These are phyloP conservation scores for Epinephelus fuscoguttatus DNA, from an alignment of 2,113 vertebrate genomes.

Conservation along the genomic window DNA sequence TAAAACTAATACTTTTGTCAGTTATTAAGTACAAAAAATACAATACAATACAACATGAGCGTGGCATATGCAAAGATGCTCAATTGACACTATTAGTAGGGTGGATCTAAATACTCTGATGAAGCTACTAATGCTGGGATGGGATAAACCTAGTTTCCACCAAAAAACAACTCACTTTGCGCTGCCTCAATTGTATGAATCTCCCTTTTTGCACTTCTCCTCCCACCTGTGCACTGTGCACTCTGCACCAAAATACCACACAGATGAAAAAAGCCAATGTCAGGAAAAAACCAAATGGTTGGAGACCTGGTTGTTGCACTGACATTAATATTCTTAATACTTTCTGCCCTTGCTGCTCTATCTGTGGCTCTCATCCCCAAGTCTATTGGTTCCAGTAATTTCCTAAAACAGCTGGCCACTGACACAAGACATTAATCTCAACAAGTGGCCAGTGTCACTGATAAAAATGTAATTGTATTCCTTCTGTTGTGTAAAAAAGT, in stretches of 20 bases:
- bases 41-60: not conserved
- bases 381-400: no score
- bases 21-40: not conserved
- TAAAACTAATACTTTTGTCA: not conserved
- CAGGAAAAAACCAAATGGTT: not conserved
- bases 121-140: no score
- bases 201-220: not conserved
- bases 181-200: not conserved
- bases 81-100: not conserved
- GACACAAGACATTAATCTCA: slow-evolving; percentile 65
- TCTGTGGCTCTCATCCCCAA: not conserved
- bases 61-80: not conserved
- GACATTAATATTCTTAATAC: no score
- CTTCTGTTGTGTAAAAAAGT: no score
- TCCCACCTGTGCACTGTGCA: not conserved
- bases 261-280: not conserved
- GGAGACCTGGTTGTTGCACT: no score
- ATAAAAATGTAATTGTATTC: slow-evolving; percentile 59
- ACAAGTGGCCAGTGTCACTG: slow-evolving; percentile 51
- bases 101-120: no score
- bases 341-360: not conserved
- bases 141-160: no score
- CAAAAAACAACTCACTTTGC: no score
- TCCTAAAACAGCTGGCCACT: slow-evolving; percentile 34
- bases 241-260: not conserved